Base-by-base conservation (phyloP, 2,888 invertebrate species). In the Agrotis ipsilon region DNA sequence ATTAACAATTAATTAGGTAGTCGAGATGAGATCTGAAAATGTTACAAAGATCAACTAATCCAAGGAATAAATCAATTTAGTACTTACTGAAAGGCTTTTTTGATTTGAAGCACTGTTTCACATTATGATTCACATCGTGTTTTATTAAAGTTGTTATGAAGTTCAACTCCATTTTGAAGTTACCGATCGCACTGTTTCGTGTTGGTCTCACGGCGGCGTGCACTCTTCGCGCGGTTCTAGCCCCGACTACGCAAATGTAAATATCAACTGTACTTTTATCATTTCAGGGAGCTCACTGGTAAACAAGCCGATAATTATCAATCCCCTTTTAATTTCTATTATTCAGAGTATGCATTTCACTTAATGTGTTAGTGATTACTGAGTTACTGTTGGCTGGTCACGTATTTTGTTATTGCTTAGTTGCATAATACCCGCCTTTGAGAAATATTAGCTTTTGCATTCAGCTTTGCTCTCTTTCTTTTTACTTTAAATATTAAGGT, bases 111-210 rank as follows among this genome's bases (percentile, higher is more conserved):
- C 95, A 95, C 93, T 95, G 91, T 92, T 91, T 94, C 87, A 96
- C 93, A 90, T 96, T 96, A 82, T 95, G 95, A 81, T 96, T 96
- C 85, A 96, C 92, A 90, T 96, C 96, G 83, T 94, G 95, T 90
- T 94, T 95, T 72, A 96, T 93, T 78, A 95, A 90, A 51, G 94
- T 93, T 63, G 94, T 90, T 85, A 95, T 89, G 79, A 95, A 95
- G 85, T 95, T 95, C 66, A 96, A 87, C 86, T 96, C 95, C 96
- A 96, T 96, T 87, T 90, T 90, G 57, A 79, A 78, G 72, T 80
- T 75, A 72, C 75, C 75, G 76, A 74, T 78, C 65, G 71, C 78
- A 78, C 82, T 73, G 54, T 71, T 52, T 60, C 65, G 21, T 39
- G 59, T 58, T 70, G 70, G 78, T 81, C 66, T 85, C 71, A 71